Conservation (phyloP, 2,888 invertebrate species). For the Cosmia trapezina region DNA sequence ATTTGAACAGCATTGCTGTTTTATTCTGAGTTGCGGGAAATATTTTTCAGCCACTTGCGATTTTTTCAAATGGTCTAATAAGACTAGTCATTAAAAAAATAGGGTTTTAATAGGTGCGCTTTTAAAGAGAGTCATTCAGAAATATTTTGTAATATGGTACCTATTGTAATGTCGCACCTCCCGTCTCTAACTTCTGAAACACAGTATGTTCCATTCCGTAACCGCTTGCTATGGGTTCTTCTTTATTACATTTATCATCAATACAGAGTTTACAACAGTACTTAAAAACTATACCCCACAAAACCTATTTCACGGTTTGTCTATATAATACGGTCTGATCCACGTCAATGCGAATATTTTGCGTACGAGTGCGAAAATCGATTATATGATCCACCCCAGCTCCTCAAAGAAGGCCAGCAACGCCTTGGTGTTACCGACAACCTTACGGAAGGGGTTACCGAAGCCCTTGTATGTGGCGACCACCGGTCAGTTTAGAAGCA, state of each 20-base stretch:
- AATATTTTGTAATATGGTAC: background rate
- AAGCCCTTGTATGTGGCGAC: too few species aligned
- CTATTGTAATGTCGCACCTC: background rate
- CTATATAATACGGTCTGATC: too few species aligned
- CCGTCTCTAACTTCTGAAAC: background rate
- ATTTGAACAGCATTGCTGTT: too few species aligned
- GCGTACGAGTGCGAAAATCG: too few species aligned
- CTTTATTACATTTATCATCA: background rate
- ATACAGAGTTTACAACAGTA: background rate
- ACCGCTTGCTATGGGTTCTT: background rate
- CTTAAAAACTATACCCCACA: too few species aligned
- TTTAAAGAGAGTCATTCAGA: background rate
- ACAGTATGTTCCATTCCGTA: background rate
- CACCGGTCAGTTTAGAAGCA: too few species aligned
- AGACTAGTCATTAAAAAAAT: background rate
- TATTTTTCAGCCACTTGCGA: background rate
- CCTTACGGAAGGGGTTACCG: too few species aligned
- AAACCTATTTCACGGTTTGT: too few species aligned
- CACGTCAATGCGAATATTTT: too few species aligned
- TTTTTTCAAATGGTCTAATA: background rate
- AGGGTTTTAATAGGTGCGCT: background rate
- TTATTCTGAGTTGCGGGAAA: background rate
- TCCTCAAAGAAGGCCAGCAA: too few species aligned
- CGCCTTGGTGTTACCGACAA: too few species aligned
- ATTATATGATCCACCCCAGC: too few species aligned